phyloP scores from a whole-genome alignment of 2,888 invertebrate genomes.

The Liodrosophila aerea region DNA sequence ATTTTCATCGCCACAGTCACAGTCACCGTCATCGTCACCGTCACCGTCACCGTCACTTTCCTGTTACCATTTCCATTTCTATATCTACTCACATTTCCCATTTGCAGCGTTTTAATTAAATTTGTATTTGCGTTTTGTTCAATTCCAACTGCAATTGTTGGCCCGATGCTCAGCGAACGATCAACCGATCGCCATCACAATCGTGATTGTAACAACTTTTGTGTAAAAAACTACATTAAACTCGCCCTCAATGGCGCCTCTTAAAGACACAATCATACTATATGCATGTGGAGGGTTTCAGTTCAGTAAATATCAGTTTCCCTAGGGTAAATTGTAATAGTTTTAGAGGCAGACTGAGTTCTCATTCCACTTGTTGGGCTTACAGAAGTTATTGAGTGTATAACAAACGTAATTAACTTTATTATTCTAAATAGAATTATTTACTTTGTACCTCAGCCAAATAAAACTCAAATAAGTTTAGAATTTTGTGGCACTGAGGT shows the following conservation, averaged over 20 bases:
- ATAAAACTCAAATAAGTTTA: too few relatives aligned
- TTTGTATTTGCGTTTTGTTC: conserved; percentile 57
- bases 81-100: conserved; percentile 55
- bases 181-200: conserved; percentile 30
- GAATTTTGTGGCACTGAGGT: conserved; percentile 22
- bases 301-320: conserved; percentile 26
- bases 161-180: conserved; percentile 31
- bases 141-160: conserved; percentile 26
- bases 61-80: conserved; percentile 43
- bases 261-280: conserved; percentile 18
- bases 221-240: conserved; percentile 81
- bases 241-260: conserved; percentile 79
- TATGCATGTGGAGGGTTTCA: conserved; percentile 30
- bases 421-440: too few relatives aligned
- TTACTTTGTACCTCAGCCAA: too few relatives aligned
- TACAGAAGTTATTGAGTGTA: too few relatives aligned
- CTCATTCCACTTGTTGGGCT: too few relatives aligned
- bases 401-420: too few relatives aligned
- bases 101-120: conserved; percentile 73
- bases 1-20: conserved; percentile 27
- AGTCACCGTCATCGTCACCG: conserved; percentile 14
- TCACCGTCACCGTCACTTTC: conserved; percentile 28
- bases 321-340: not conserved
- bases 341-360: too few relatives aligned
- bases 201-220: conserved; percentile 52